phyloP scores from a whole-genome alignment of 2,797 vertebrate species.

The Caiman crocodilus region DNA sequence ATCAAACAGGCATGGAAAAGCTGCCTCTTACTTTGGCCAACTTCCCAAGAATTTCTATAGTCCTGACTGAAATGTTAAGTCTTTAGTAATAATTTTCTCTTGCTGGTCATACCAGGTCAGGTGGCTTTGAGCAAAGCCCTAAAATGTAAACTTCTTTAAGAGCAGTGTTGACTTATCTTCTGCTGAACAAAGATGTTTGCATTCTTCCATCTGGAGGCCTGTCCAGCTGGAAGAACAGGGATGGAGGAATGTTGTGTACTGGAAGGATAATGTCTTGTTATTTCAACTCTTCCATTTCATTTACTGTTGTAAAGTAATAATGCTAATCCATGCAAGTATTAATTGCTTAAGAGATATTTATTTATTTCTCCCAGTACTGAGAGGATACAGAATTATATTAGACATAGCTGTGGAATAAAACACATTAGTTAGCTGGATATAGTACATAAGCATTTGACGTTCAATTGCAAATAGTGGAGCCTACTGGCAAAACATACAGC shows the following conservation, averaged over 20 bases:
- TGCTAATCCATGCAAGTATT: background rate
- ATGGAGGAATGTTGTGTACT: background rate
- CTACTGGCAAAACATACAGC: background rate
- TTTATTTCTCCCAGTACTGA: background rate
- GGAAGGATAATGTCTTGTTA: background rate
- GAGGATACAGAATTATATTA: background rate
- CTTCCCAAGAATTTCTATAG: background rate
- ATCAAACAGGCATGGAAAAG: background rate
- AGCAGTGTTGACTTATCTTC: background rate
- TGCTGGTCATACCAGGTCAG: fast-evolving
- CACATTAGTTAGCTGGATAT: conserved; percentile 3
- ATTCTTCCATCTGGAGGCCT: background rate
- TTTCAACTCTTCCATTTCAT: conserved; percentile 19
- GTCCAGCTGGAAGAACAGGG: background rate
- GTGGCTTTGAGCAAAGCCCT: background rate
- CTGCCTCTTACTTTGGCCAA: background rate
- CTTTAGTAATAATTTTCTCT: background rate
- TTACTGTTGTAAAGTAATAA: background rate
- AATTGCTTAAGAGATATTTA: background rate
- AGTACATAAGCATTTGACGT: conserved; percentile 15
- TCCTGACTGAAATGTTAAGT: background rate
- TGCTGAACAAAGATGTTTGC: fast-evolving
- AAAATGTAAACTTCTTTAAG: background rate
- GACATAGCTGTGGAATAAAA: conserved; percentile 24
- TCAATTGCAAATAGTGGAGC: background rate